Percentiles rank a stretch among this genome's conserved stretches.
Evolutionary conservation across 2,113 vertebrate species (phyloP).

Genomic region (Vidua chalybeata): DNA sequence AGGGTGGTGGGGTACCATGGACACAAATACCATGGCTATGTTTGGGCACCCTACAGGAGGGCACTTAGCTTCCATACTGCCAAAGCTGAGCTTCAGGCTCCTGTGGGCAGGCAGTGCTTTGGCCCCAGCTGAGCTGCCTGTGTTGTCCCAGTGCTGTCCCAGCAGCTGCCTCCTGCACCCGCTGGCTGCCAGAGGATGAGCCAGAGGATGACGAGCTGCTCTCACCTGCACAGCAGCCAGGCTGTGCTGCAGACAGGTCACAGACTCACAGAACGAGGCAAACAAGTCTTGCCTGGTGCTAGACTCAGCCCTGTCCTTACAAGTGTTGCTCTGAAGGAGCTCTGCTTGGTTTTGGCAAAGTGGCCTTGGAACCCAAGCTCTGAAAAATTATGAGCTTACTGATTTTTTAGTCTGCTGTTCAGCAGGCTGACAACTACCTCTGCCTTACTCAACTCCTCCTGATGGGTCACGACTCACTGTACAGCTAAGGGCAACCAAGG

Average conservation of each 20-base stretch:
- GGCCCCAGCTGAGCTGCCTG: background rate
- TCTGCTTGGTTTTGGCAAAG: background rate
- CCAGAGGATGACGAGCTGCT: background rate
- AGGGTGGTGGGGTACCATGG: background rate
- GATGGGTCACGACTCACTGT: background rate
- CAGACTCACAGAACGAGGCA: background rate
- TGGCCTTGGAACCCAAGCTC: background rate
- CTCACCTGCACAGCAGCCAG: background rate
- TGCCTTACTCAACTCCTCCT: background rate
- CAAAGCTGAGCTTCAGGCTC: background rate
- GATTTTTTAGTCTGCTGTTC: background rate
- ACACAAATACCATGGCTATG: background rate
- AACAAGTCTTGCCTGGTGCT: background rate
- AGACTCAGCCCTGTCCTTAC: background rate
- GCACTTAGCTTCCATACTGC: background rate
- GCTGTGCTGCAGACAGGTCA: background rate
- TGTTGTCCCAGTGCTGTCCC: background rate
- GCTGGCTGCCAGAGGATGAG: background rate
- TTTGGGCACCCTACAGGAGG: background rate
- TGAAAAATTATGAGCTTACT: background rate
- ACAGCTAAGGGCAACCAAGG: background rate
- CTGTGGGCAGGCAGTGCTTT: background rate
- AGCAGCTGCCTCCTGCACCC: rapidly evolving
- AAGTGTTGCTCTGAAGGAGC: background rate
- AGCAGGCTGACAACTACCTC: background rate